Evolutionary conservation across 2,113 vertebrate genomes (phyloP).

Genomic region (Eclectus roratus): DNA sequence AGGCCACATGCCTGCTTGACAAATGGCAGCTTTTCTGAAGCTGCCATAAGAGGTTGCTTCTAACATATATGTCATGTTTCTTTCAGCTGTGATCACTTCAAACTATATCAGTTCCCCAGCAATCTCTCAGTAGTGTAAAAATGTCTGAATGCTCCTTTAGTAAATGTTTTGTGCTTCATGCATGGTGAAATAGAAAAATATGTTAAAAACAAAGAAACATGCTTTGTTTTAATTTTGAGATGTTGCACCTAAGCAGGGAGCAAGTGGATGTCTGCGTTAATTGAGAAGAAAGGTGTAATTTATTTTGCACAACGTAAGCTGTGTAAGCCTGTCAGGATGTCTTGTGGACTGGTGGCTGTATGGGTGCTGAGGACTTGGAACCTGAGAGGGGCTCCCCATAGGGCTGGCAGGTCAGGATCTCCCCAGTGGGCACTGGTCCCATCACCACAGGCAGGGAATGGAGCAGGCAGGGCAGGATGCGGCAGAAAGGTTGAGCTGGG

Average conservation of each 20-base stretch:
- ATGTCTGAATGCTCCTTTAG: neutral
- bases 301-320: neutral
- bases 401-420: neutral
- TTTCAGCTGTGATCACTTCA: neutral
- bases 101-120: neutral
- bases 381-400: neutral
- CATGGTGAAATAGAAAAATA: neutral
- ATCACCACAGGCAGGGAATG: too few relatives aligned
- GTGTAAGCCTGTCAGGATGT: neutral
- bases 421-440: neutral
- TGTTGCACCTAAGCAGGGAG: neutral
- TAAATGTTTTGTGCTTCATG: neutral
- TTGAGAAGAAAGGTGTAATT: neutral
- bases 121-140: neutral
- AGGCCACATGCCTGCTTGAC: accelerated
- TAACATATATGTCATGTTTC: neutral
- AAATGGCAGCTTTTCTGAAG: neutral
- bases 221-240: neutral
- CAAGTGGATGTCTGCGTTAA: neutral
- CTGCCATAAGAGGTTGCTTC: neutral
- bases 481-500: neutral
- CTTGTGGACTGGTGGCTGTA: neutral
- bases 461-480: neutral
- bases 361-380: neutral
- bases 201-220: neutral